A percentile compares a stretch with the other conserved stretches of the same genome.
phyloP scores from a whole-genome alignment of 2,113 vertebrate genomes.

The Chelonoidis abingdonii region DNA sequence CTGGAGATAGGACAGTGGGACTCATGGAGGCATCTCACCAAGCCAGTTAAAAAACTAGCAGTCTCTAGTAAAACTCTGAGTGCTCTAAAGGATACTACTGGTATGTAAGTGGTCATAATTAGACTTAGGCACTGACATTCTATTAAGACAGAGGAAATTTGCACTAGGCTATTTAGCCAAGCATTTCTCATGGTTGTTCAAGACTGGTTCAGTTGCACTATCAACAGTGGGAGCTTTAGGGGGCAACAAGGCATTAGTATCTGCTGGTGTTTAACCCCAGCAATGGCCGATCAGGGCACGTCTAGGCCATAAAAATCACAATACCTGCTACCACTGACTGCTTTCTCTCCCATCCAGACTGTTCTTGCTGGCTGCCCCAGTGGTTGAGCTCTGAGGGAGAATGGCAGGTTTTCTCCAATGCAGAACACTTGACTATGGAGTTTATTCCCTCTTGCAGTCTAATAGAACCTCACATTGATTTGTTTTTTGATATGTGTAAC shows the following conservation, averaged over 20 bases:
- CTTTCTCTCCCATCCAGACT: neutral
- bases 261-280: neutral
- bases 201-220: neutral
- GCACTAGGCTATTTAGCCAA: neutral
- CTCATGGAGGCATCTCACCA: neutral
- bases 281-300: neutral
- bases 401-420: neutral
- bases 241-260: neutral
- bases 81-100: neutral
- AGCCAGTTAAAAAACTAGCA: neutral
- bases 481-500: neutral
- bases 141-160: neutral
- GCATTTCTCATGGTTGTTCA: neutral
- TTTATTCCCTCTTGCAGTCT: neutral
- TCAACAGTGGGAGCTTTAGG: neutral
- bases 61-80: neutral
- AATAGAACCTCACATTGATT: neutral
- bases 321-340: neutral
- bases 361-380: neutral
- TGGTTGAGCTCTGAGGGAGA: neutral
- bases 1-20: neutral
- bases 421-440: neutral
- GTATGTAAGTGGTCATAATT: neutral
- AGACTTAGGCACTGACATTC: neutral
- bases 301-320: neutral